Evolutionary conservation across 2,888 invertebrate species (phyloP).

Genomic region (Eugnorisma glareosa): DNA sequence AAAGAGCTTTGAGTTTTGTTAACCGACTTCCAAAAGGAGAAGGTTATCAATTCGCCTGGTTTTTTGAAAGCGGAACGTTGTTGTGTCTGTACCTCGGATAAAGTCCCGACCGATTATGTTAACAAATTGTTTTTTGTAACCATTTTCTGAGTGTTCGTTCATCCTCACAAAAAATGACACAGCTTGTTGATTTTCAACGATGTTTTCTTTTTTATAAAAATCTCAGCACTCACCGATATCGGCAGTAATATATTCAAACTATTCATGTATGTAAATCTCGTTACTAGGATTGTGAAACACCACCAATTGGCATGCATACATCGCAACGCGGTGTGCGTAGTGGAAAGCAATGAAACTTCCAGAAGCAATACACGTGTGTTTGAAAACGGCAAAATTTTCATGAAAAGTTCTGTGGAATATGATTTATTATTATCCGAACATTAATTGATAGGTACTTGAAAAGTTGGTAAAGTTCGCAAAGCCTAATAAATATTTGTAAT

Average conservation of each 20-base stretch:
- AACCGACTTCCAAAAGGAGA: not conserved
- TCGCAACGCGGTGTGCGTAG: not conserved
- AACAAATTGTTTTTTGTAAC: not conserved
- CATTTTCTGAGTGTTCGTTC: not conserved
- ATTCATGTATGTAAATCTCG: slow-evolving; percentile 27
- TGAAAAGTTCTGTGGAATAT: not conserved
- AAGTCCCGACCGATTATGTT: not conserved
- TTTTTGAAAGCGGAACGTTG: not conserved
- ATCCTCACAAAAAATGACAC: not conserved
- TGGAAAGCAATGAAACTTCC: slow-evolving; percentile 6
- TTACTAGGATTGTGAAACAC: slow-evolving; percentile 8
- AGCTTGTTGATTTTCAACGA: not conserved
- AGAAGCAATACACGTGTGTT: not conserved
- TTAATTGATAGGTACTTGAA: not conserved
- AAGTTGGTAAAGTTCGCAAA: not conserved
- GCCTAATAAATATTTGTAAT: not conserved
- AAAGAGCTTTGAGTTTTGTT: not conserved
- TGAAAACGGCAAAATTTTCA: not conserved
- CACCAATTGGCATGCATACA: slow-evolving; percentile 29
- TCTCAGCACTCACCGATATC: not conserved
- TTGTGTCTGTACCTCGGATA: not conserved
- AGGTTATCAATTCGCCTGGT: not conserved
- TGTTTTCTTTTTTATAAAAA: not conserved
- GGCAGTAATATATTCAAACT: not conserved
- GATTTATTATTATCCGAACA: not conserved